phyloP scores from a whole-genome alignment of 2,113 vertebrate species.

The Tetrao urogallus region DNA sequence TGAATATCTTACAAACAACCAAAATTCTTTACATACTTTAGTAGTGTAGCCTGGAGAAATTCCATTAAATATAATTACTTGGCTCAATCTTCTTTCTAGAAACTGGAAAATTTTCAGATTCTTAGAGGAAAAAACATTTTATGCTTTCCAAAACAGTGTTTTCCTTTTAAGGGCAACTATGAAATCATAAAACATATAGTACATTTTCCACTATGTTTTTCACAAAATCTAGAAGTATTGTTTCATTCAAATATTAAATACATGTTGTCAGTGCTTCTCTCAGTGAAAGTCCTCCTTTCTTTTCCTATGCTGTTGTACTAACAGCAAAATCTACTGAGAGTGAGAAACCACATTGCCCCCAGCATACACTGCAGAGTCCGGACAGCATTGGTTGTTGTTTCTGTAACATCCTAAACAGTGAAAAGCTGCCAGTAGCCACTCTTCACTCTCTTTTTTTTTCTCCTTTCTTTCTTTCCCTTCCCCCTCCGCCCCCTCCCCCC shows the following conservation, averaged over 20 bases:
- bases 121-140: not conserved
- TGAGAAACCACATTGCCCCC: not conserved
- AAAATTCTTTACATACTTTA: conserved; percentile 38
- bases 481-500: no score
- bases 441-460: not conserved
- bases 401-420: not conserved
- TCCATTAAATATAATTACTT: not conserved
- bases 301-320: not conserved
- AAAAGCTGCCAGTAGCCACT: conserved; percentile 25
- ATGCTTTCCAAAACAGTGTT: not conserved
- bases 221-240: not conserved
- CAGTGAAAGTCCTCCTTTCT: not conserved
- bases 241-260: not conserved
- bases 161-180: not conserved
- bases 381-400: not conserved
- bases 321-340: not conserved
- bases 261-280: not conserved
- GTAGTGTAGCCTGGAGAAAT: not conserved
- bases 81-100: not conserved
- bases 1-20: not conserved
- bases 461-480: no score
- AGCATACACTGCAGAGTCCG: not conserved
- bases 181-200: not conserved
- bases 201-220: not conserved
- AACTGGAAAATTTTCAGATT: not conserved